A percentile compares a stretch with the other conserved stretches of the same genome.
These are phyloP conservation scores for Scopus umbretta DNA, from an alignment of 2,113 vertebrate species.

Conservation along the genomic window DNA sequence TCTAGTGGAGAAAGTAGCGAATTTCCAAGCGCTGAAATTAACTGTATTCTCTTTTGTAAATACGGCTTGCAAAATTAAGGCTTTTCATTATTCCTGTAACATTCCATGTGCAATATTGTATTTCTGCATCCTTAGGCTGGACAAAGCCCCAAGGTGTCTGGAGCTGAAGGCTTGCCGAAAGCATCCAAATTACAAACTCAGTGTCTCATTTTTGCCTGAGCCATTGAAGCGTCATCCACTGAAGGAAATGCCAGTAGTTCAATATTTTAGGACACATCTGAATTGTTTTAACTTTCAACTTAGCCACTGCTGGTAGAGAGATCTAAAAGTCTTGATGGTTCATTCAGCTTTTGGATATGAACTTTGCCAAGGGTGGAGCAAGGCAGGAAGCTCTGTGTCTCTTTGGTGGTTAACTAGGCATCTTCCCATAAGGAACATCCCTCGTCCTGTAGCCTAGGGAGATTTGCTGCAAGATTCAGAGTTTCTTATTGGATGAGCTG, in stretches of 20 bases:
- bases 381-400: background rate
- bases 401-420: background rate
- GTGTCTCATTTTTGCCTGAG: background rate
- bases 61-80: background rate
- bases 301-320: background rate
- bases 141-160: background rate
- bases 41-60: background rate
- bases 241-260: background rate
- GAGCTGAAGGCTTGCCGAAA: background rate
- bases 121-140: background rate
- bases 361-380: background rate
- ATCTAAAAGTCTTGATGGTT: background rate
- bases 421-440: background rate
- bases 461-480: background rate
- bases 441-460: background rate
- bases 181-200: background rate
- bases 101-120: background rate
- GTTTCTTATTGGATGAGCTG: background rate
- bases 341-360: background rate
- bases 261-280: background rate
- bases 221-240: background rate
- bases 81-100: background rate
- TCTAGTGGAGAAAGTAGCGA: background rate
- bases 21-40: background rate
- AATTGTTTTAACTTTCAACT: slow-evolving; percentile 8